Base-by-base conservation (phyloP, 2,888 invertebrate genomes). In the Mesorhabditis belari region DNA sequence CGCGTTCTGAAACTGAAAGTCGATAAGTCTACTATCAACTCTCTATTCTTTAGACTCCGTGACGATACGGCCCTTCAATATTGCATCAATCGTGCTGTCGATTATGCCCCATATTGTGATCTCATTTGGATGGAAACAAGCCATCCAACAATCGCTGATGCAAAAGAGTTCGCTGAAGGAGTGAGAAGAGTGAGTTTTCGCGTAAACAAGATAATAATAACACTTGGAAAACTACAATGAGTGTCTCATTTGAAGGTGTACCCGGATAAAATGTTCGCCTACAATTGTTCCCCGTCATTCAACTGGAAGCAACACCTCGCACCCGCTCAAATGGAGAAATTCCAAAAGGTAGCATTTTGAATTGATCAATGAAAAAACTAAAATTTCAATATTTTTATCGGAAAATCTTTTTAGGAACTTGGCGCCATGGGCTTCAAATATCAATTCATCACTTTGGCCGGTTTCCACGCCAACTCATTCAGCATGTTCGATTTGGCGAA, bases 361-460 rank as follows among this genome's bases (percentile, higher is more conserved):
- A 19, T 51, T 12, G 17, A 19, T 2, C 51, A 19, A n/a, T 51
- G 19, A 3, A 51, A 19, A 19, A 19, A 51, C 21, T 61, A 25
- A 9, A 12, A 27, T 19, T 55, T 21, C 17, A 51, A 12, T 12
- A 19, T 12, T 51, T 51, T 2, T 23, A 19, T 12, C 21, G 19
- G 3, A 51, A 19, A 19, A 19, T 21, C 21, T 44, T 52, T 52
- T 49, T 6, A 49, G 52, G 80, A 81, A 66, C 70, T 82, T 52
- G 81, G 78, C 17, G 76, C 75, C 12, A 80, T 82, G 81, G 82
- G 82, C 53, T 82, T 81, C 79, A 81, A 81, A 63, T 82, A 79
- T 66, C 82, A 82, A 67, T 82, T 82, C 73, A 81, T 82, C 67
- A 82, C 82, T 3, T 66, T 82, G 55, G 82, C 82, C 56, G 82